Base-by-base conservation (phyloP, 2,113 vertebrate species). In the Petromus typicus region DNA sequence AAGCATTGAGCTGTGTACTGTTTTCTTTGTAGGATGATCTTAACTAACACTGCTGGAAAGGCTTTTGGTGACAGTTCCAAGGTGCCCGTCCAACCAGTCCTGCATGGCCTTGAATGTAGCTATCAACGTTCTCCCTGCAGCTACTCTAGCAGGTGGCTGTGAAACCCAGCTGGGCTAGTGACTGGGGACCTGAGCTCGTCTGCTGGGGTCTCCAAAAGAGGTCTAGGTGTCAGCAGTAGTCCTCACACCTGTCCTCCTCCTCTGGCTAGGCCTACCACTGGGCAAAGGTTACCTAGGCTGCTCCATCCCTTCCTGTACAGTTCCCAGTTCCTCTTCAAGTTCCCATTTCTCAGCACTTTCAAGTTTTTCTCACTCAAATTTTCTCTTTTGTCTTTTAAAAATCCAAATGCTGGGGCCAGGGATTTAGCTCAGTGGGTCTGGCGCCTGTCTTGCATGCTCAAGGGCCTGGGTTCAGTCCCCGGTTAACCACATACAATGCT, bases 261-360 rank as follows among this genome's bases (percentile, higher is more conserved):
- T 75, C 48, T 6, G 4, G 14, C 10, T 59, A 32, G 18, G 37
- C 9, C 0, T 13, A 48, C n/a, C 14, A 0, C 30, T 3, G 40
- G 5, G 34, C 56, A 11, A 16, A 59, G 23, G 13, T 20, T 14
- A 7, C n/a, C 30, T 2, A 0, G 23, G 3, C 25, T 37, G 17
- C 51, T 71, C 54, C 7, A 1, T 0, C 23, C 14, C 14, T 91
- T 63, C 23, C 9, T 12, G 0, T 2, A 4, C 13, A 25, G 12
- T 6, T 54, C 12, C 16, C 17, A 0, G 5, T 57, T 32, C 37
- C 51, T 11, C 17, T 59, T 11, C 3, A 34, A 43, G 34, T 63
- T 80, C 25, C 11, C 3, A 5, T 40, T 13, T 11, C 54, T 34
- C 30, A 48, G 48, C 23, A 34, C 34, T 76, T 27, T 56, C 22